These are phyloP conservation scores for Penaeus vannamei DNA, from an alignment of 1,140 invertebrate genomes.

Conservation along the genomic window DNA sequence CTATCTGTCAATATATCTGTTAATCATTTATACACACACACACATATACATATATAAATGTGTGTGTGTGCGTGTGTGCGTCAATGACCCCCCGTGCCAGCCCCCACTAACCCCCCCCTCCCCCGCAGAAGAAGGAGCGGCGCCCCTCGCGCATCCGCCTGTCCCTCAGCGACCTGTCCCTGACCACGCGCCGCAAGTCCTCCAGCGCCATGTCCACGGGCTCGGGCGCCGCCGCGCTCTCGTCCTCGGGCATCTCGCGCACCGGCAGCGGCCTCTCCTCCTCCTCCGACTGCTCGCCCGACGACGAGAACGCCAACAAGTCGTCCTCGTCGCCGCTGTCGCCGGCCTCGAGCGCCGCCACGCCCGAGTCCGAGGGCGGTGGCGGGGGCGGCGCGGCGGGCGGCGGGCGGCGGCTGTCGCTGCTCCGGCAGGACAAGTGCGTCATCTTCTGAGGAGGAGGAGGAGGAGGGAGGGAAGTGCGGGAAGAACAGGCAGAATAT, in stretches of 20 bases:
- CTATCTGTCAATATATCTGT: background rate
- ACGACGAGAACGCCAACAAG: slow-evolving; percentile 38
- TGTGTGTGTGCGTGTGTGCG: too few species aligned
- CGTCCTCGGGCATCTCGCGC: slow-evolving; percentile 29
- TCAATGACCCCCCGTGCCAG: too few species aligned
- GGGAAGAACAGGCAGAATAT: too few species aligned
- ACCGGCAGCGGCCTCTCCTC: slow-evolving; percentile 30
- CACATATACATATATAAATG: too few species aligned
- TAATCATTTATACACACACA: too few species aligned
- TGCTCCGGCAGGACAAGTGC: background rate
- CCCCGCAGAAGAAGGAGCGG: slow-evolving; percentile 47
- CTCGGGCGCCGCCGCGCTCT: slow-evolving; percentile 34
- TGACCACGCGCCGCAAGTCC: slow-evolving; percentile 51
- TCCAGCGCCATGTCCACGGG: slow-evolving; percentile 40
- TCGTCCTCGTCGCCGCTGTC: background rate
- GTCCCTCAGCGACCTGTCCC: slow-evolving; percentile 55
- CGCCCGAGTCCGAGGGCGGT: too few species aligned
- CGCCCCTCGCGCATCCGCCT: slow-evolving; percentile 35
- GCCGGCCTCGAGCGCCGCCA: background rate
- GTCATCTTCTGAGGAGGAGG: background rate
- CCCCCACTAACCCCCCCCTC: background rate
- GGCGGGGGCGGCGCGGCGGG: too few species aligned
- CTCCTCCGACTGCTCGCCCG: background rate
- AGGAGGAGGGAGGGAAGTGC: too few species aligned
- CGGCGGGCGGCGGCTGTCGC: background rate